Evolutionary conservation across 37 sponge, comb jelly and placozoan genomes (phyloP).

Genomic region (Bolinopsis microptera): DNA sequence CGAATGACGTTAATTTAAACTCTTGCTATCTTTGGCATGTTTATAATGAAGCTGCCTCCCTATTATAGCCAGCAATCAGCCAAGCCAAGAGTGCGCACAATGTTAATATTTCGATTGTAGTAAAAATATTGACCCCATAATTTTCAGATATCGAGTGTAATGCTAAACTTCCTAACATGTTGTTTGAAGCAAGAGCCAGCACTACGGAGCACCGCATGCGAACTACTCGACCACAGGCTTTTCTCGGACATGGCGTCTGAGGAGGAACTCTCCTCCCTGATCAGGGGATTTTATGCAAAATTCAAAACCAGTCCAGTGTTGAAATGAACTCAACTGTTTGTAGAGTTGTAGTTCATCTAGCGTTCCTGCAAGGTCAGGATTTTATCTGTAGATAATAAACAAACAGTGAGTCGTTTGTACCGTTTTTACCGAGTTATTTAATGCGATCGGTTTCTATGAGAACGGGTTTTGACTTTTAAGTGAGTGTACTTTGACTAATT

Average conservation of each 20-base stretch:
- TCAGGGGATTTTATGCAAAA: slow-evolving; percentile 49
- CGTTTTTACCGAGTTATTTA: background rate
- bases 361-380: background rate
- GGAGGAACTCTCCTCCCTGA: background rate
- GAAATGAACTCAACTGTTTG: background rate
- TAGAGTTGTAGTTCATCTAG: background rate
- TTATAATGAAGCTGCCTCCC: too few species aligned
- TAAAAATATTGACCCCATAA: too few species aligned
- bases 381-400: background rate
- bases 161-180: slow-evolving; percentile 76
- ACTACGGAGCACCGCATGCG: slow-evolving; percentile 75
- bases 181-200: slow-evolving; percentile 72
- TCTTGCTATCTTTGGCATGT: too few species aligned
- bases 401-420: background rate
- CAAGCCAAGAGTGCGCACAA: too few species aligned
- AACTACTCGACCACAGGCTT: slow-evolving; percentile 87
- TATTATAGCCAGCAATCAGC: too few species aligned
- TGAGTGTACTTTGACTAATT: background rate
- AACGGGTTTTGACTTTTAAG: background rate
- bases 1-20: too few species aligned
- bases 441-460: background rate
- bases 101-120: too few species aligned
- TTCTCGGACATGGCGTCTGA: slow-evolving; percentile 69
- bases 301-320: slow-evolving; percentile 12
- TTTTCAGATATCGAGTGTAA: slow-evolving; percentile 74